Evolutionary conservation across 2,113 vertebrate genomes (phyloP).

Genomic region (Platysteira castanea): DNA sequence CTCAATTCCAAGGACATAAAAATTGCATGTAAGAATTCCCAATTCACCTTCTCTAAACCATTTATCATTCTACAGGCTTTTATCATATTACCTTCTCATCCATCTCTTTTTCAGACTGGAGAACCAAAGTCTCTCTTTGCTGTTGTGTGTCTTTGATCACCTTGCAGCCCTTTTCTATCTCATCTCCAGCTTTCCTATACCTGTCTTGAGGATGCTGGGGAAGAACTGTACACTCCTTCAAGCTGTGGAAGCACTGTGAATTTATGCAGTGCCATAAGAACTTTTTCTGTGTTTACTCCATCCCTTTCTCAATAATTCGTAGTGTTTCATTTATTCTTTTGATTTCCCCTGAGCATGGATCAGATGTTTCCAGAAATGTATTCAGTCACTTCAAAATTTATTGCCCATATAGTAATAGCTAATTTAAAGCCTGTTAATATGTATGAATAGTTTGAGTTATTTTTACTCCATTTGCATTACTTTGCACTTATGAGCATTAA

Average conservation of each 20-base stretch:
- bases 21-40: neutral
- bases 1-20: neutral
- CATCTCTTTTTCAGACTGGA: neutral
- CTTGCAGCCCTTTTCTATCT: neutral
- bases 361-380: neutral
- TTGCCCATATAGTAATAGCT: neutral
- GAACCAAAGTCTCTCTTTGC: neutral
- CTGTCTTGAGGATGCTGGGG: neutral
- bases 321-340: neutral
- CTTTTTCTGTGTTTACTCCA: neutral
- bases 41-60: neutral
- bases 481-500: slow-evolving; percentile 3
- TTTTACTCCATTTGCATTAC: slow-evolving; percentile 27
- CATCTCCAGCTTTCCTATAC: neutral
- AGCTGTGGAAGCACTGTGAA: neutral
- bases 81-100: neutral
- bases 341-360: neutral
- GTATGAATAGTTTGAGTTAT: neutral
- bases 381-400: neutral
- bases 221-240: neutral
- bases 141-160: neutral
- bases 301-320: neutral
- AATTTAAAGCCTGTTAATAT: neutral
- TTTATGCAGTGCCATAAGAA: neutral
- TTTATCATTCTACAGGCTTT: neutral